Evolutionary conservation across 2,888 invertebrate genomes (phyloP).

Genomic region (Timandra comae): DNA sequence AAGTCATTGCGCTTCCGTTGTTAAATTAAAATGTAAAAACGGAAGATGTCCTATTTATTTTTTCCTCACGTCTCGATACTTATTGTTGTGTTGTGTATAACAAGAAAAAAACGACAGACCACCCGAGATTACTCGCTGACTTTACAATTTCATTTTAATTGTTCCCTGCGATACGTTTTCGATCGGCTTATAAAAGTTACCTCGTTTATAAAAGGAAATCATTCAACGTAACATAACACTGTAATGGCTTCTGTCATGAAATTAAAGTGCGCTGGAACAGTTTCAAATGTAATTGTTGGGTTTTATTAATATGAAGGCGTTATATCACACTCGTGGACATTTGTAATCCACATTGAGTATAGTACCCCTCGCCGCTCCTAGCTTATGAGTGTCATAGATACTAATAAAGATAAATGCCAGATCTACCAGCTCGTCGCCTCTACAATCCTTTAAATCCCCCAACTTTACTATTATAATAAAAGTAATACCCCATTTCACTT

Average conservation of each 20-base stretch:
- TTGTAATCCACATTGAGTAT: slow-evolving; percentile 39
- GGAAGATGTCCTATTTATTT: slow-evolving; percentile 53
- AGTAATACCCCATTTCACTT: slow-evolving; percentile 24
- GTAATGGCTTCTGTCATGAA: too few species aligned
- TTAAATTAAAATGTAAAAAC: slow-evolving; percentile 58
- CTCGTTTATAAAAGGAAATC: slow-evolving; percentile 9
- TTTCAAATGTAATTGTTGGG: slow-evolving; percentile 5
- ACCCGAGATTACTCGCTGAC: slow-evolving; percentile 38
- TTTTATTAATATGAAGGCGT: slow-evolving; percentile 21
- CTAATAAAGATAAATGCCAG: slow-evolving; percentile 55
- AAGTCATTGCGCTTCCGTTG: slow-evolving; percentile 71
- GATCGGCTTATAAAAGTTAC: slow-evolving; percentile 10
- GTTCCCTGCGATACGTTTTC: slow-evolving; percentile 11
- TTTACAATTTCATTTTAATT: slow-evolving; percentile 32
- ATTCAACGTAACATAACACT: neutral
- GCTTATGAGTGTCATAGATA: slow-evolving; percentile 38
- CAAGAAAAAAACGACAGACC: slow-evolving; percentile 40
- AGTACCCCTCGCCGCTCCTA: slow-evolving; percentile 30
- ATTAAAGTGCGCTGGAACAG: too few species aligned
- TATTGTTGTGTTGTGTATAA: slow-evolving; percentile 25
- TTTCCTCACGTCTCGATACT: slow-evolving; percentile 38
- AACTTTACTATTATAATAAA: slow-evolving; percentile 35
- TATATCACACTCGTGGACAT: slow-evolving; percentile 25
- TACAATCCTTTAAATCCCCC: slow-evolving; percentile 35
- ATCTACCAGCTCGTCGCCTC: slow-evolving; percentile 30